Base-by-base conservation (phyloP, 2,797 vertebrate genomes). In the Enteromius viviparus region DNA sequence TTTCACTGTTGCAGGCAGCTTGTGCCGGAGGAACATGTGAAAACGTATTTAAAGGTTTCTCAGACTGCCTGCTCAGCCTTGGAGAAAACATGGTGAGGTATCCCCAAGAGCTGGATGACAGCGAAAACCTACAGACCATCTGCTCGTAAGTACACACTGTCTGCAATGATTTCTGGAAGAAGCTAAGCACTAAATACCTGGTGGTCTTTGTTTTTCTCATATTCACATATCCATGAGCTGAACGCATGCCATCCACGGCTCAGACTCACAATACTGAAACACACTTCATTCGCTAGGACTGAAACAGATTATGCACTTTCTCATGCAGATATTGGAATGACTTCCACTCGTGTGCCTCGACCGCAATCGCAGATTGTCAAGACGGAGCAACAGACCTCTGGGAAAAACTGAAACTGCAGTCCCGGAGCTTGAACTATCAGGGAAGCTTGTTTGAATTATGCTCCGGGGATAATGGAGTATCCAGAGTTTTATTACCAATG, bases 381-480 rank as follows among this genome's bases (percentile, higher is more conserved):
- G 96, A 96, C 92, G 95, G 95, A 92, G 95, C 95, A 86, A 94
- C 94, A 90, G 95, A 96, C 85, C 91, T 96, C 89, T 96, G 96
- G 96, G 96, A 96, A 90, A 96, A 96, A 93, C 90, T 96, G 90
- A 96, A 96, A 92, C 92, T 94, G 91, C 94, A 96, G 87, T 95
- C 96, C 89, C 95, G 93, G 94, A 96, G 95, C 91, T 94, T 96
- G 93, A 94, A 96, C 92, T 95, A 96, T 91, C 92, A 95, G 91
- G 96, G 95, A 93, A 96, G 95, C 92, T 93, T 96, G 91, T 96
- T 96, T 89, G 94, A 96, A 93, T 94, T 96, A 90, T 96, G 96
- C 90, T 92, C 94, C 80, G 91, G 93, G 85, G 90, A 94, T 90
- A 94, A 92, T 87, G 90, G 94, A 86, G 91, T 92, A 69, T 89